phyloP scores from a whole-genome alignment of 2,888 invertebrate genomes.

The Apamea anceps region DNA sequence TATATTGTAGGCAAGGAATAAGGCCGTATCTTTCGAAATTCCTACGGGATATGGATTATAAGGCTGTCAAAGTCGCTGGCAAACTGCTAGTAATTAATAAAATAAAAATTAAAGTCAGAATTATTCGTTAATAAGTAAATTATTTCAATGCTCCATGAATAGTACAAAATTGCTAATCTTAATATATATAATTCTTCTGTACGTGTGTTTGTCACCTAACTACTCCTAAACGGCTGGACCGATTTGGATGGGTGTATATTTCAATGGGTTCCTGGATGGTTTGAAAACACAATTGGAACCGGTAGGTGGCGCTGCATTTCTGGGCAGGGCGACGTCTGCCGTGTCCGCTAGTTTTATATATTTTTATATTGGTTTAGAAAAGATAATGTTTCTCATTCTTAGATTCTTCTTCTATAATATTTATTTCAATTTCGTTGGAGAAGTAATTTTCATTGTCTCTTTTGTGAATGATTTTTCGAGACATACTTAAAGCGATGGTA shows the following conservation, averaged over 20 bases:
- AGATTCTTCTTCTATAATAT: background rate
- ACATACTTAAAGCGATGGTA: slow-evolving; percentile 8
- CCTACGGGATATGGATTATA: background rate
- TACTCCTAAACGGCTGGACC: too few species aligned
- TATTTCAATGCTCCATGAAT: background rate
- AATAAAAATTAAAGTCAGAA: background rate
- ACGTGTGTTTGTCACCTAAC: too few species aligned
- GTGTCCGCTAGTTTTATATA: background rate
- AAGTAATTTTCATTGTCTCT: background rate
- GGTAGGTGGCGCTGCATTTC: too few species aligned
- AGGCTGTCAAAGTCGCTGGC: background rate
- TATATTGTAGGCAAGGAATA: background rate
- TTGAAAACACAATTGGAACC: too few species aligned
- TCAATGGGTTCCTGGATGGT: too few species aligned
- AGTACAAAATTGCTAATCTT: slow-evolving; percentile 8
- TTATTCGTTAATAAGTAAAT: background rate
- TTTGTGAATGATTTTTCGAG: too few species aligned
- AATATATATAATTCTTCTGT: too few species aligned
- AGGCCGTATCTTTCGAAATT: background rate
- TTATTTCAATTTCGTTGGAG: background rate
- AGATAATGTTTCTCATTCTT: background rate
- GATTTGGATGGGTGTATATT: too few species aligned
- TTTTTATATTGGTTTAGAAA: background rate
- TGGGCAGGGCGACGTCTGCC: too few species aligned
- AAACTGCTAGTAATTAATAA: background rate